These are phyloP conservation scores for Odobenus rosmarus DNA, from an alignment of 2,113 vertebrate species.

Conservation along the genomic window DNA sequence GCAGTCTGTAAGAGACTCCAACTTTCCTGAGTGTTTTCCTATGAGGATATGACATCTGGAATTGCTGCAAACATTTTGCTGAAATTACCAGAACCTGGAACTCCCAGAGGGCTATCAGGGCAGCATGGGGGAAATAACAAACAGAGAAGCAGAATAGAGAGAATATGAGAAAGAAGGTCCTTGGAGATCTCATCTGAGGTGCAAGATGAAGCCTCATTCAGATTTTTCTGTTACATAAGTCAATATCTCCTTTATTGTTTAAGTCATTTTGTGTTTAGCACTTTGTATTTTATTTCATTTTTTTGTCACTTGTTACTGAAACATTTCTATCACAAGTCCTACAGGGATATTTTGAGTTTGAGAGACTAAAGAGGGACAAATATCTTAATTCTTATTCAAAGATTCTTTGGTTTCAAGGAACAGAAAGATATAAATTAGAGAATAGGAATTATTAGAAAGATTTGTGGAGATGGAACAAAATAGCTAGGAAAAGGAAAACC, in stretches of 20 bases:
- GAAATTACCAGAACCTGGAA: not conserved
- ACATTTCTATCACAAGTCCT: not conserved
- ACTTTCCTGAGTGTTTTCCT: not conserved
- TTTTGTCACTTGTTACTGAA: not conserved
- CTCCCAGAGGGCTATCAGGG: not conserved
- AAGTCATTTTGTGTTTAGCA: not conserved
- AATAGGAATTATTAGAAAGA: not conserved
- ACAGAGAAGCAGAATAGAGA: not conserved
- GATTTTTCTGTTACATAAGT: not conserved
- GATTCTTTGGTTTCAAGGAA: not conserved
- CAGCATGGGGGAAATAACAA: not conserved
- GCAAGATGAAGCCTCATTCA: not conserved
- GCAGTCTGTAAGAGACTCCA: not conserved
- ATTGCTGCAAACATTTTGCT: not conserved
- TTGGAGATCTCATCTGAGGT: not conserved
- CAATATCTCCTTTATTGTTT: not conserved
- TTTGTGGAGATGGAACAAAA: not conserved
- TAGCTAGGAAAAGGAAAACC: not conserved
- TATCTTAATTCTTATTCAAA: not conserved
- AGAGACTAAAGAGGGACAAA: not conserved
- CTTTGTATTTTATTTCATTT: not conserved
- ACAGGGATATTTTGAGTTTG: not conserved
- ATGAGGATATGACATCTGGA: not conserved
- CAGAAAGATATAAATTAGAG: not conserved
- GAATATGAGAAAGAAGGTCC: not conserved